Percentiles rank a stretch among this genome's conserved stretches.
Conservation (phyloP, 1,140 invertebrate genomes). For the Drosophila parabipectinata region DNA sequence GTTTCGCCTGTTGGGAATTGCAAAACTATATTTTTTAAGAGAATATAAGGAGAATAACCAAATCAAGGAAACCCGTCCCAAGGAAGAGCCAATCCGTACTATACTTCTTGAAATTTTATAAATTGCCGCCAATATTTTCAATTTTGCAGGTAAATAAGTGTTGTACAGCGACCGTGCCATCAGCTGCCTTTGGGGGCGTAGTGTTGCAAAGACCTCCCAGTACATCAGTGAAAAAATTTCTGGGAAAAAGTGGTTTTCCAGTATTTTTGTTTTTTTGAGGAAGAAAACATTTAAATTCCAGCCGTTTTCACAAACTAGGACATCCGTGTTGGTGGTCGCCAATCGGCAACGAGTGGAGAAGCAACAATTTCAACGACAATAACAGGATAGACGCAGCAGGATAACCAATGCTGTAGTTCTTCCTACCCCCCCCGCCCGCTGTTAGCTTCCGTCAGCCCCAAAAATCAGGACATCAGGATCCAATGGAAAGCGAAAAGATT, state of each 20-base stretch:
- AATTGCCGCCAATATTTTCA: background rate
- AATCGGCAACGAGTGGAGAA: background rate
- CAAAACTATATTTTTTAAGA: background rate
- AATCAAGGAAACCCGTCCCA: too few species aligned
- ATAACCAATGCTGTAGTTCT: slow-evolving; percentile 10
- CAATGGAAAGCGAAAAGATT: slow-evolving; percentile 83
- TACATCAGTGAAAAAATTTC: background rate
- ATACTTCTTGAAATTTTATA: too few species aligned
- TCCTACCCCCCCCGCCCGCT: background rate
- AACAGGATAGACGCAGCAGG: background rate
- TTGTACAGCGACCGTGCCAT: background rate
- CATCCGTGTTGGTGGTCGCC: background rate
- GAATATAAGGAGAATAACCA: too few species aligned
- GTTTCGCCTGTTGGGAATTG: background rate
- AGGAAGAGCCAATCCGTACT: too few species aligned
- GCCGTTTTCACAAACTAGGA: background rate
- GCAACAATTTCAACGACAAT: background rate
- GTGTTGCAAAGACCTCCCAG: background rate
- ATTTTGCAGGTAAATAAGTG: background rate
- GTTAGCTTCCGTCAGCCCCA: background rate
- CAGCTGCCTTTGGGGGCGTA: background rate
- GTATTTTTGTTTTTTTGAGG: background rate
- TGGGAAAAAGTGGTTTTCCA: background rate
- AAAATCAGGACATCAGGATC: background rate
- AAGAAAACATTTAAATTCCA: background rate